These are phyloP conservation scores for Gnathonemus echidnorhynchus DNA, from an alignment of 2,113 vertebrate species.

Conservation along the genomic window DNA sequence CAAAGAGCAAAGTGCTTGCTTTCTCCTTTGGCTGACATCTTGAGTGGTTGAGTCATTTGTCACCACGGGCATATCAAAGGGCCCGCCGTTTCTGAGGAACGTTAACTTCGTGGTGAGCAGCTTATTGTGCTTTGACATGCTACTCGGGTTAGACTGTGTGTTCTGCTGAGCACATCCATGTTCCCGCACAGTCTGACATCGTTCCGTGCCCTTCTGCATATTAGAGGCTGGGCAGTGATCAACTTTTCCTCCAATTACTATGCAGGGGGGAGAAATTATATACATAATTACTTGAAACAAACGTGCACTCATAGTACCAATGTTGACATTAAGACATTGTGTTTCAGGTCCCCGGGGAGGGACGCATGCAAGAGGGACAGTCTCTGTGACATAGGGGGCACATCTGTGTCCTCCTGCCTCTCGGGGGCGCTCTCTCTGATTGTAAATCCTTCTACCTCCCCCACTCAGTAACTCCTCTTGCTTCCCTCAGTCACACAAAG, in stretches of 20 bases:
- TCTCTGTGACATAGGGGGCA: not conserved
- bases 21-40: not conserved
- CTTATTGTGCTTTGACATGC: not conserved
- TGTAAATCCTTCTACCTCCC: not conserved
- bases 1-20: not conserved
- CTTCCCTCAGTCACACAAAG: not conserved
- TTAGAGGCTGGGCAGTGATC: not conserved
- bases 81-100: not conserved
- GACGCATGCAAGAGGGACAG: not conserved
- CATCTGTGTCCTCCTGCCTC: not conserved
- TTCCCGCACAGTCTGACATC: not conserved
- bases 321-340: not conserved
- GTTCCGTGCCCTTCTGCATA: not conserved
- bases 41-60: not conserved
- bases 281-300: not conserved
- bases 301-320: not conserved
- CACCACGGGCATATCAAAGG: not conserved
- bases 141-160: not conserved
- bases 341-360: not conserved
- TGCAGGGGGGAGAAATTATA: not conserved
- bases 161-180: not conserved
- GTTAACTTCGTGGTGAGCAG: not conserved
- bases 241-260: not conserved
- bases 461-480: not conserved
- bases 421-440: not conserved